Percentiles rank a stretch among this genome's conserved stretches.
Evolutionary conservation across 2,113 vertebrate species (phyloP).

Genomic region (Halichoeres trimaculatus): DNA sequence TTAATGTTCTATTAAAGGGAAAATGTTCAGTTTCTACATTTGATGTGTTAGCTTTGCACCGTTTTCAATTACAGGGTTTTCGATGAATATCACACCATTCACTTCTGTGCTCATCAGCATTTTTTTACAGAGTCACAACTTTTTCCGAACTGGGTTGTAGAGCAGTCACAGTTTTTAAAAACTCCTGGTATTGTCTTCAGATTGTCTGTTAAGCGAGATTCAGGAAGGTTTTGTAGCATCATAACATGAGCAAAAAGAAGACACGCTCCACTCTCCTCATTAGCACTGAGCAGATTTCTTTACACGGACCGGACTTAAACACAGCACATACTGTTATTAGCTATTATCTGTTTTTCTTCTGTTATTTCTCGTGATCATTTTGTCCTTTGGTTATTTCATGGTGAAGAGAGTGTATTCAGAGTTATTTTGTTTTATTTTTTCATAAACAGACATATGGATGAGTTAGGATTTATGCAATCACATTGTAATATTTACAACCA

Average conservation of each 20-base stretch:
- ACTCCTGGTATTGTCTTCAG: slow-evolving; percentile 34
- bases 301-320: slow-evolving; percentile 7
- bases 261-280: slow-evolving; percentile 22
- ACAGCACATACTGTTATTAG: slow-evolving; percentile 21
- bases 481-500: slow-evolving; percentile 58
- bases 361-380: slow-evolving; percentile 28
- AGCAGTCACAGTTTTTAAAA: slow-evolving; percentile 19
- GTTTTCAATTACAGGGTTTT: no score
- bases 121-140: no score
- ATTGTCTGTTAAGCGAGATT: slow-evolving; percentile 48
- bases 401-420: slow-evolving; percentile 30
- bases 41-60: no score
- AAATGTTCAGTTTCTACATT: no score
- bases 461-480: slow-evolving; percentile 73
- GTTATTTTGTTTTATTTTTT: slow-evolving; percentile 35
- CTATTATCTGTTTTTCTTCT: slow-evolving; percentile 28
- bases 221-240: slow-evolving; percentile 27
- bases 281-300: slow-evolving; percentile 13
- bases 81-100: no score
- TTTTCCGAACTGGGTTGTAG: neutral
- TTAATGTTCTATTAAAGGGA: no score
- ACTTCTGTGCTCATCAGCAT: no score
- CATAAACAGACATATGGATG: slow-evolving; percentile 37
- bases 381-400: slow-evolving; percentile 44
- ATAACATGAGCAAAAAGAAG: slow-evolving; percentile 6